phyloP scores from a whole-genome alignment of 1,140 invertebrate species.

The Ceratina australensis region DNA sequence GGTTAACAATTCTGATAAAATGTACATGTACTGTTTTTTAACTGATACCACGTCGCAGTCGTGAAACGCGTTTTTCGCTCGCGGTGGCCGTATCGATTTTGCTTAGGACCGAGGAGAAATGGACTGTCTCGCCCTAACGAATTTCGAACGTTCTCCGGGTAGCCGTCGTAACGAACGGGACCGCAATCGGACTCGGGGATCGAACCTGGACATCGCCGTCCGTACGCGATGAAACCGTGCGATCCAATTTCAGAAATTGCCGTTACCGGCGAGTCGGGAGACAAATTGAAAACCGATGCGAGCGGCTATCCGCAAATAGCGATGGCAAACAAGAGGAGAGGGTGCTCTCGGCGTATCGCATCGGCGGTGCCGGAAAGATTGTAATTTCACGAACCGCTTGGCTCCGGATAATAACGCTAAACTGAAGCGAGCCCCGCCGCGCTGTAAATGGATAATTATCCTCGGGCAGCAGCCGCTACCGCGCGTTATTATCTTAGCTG shows the following conservation, averaged over 20 bases:
- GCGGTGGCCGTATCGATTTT: too few species aligned
- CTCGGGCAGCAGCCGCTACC: conserved; percentile 55
- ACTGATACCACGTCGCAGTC: too few species aligned
- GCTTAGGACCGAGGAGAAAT: too few species aligned
- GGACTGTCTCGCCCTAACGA: too few species aligned
- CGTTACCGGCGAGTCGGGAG: neutral
- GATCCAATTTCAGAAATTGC: conserved; percentile 18
- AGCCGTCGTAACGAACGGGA: too few species aligned
- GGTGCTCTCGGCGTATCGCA: neutral
- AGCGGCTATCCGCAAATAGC: neutral
- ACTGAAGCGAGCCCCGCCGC: conserved; percentile 51
- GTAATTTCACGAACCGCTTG: conserved; percentile 51
- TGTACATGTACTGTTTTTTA: too few species aligned
- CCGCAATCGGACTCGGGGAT: neutral
- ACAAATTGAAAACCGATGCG: conserved; percentile 11
- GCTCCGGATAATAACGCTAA: conserved; percentile 60
- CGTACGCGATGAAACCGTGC: neutral
- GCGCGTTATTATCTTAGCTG: conserved; percentile 64
- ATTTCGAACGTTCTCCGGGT: too few species aligned
- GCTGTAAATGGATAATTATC: conserved; percentile 72
- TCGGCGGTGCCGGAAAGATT: conserved; percentile 39
- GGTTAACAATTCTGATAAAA: too few species aligned
- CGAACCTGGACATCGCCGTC: neutral
- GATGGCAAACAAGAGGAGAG: conserved; percentile 34
- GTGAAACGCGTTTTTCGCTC: too few species aligned